Evolutionary conservation across 1,140 invertebrate genomes (phyloP), one percentile per base, ranked within the genome.

Genomic region (Schlechtendalia chinensis): DNA sequence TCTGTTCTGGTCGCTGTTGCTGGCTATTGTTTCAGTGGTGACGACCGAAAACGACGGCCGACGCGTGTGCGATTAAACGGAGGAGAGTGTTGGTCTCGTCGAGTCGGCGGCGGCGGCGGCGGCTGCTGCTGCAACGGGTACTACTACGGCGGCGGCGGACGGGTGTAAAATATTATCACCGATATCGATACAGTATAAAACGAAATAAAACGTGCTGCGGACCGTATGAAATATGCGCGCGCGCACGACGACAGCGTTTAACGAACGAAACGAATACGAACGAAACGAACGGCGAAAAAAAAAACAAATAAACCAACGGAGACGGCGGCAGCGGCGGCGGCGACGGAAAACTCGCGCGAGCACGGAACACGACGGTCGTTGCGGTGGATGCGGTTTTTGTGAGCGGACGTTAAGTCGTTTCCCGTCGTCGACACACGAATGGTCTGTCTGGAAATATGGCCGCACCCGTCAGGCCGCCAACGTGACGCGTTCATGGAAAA

Each of bases 391-490:
- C 58, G 75, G 75, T 79, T 79, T 79, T 79, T 79, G 32, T 50
- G 58, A 63, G 58, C 39, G 75, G 39, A 79, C 75, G 75, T 79
- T 79, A 79, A 58, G 56, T 61, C 32, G 75, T 79, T 79, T 79
- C 75, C 75, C 75, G 75, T 79, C 75, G 75, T 39, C 58, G 75
- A 61, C 58, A 50, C 39, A 61, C 75, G 56, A 59, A 77, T 59
- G 56, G 54, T 77, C n/a, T 69, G n/a, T 47, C 74, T 61, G 74
- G 58, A 79, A 79, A 79, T 79, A 79, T 79, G 74, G 74, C 74
- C 74, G 74, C 74, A 79, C 74, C 74, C 74, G 74, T 45, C 74
- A 79, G 74, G 74, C 74, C 32, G 74, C 74, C 74, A 79, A 79
- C 74, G 22, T 79, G 74, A 79, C 74, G 74, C 3, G 32, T 8